These are phyloP conservation scores for Melanerpes aurifrons DNA, from an alignment of 2,113 vertebrate genomes.

Conservation along the genomic window DNA sequence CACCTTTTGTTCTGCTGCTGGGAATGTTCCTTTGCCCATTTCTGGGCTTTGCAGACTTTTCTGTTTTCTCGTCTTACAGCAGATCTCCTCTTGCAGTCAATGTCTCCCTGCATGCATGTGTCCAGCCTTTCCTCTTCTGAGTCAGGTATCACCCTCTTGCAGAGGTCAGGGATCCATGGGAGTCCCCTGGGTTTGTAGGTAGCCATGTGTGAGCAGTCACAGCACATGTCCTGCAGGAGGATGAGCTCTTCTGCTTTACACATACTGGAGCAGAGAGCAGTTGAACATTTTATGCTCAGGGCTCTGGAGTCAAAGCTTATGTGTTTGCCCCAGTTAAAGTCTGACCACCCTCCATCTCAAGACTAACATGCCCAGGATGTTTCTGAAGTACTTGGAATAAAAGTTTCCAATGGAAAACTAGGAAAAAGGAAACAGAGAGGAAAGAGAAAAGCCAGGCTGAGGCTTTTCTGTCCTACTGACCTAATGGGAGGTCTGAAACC, in stretches of 20 bases:
- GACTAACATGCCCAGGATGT: background rate
- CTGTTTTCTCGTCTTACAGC: background rate
- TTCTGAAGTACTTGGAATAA: background rate
- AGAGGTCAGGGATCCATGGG: background rate
- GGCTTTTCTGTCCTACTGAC: background rate
- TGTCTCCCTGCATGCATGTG: rapidly evolving
- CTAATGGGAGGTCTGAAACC: background rate
- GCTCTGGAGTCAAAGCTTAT: rapidly evolving
- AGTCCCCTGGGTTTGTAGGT: background rate
- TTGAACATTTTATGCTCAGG: background rate
- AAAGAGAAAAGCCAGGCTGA: background rate
- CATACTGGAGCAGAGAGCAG: background rate
- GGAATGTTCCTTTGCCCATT: background rate
- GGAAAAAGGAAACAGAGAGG: background rate
- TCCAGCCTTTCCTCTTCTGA: background rate
- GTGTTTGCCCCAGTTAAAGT: background rate
- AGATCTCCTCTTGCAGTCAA: background rate
- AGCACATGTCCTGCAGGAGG: background rate
- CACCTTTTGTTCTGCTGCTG: constrained; percentile 32
- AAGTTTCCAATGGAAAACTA: background rate
- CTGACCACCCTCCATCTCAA: background rate
- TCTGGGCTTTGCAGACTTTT: background rate
- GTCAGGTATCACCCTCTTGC: background rate
- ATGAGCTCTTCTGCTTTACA: background rate
- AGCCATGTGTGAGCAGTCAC: background rate